A percentile compares a stretch with the other conserved stretches of the same genome.
These are phyloP conservation scores for Diabrotica virgifera DNA, from an alignment of 1,140 invertebrate genomes.

Conservation along the genomic window DNA sequence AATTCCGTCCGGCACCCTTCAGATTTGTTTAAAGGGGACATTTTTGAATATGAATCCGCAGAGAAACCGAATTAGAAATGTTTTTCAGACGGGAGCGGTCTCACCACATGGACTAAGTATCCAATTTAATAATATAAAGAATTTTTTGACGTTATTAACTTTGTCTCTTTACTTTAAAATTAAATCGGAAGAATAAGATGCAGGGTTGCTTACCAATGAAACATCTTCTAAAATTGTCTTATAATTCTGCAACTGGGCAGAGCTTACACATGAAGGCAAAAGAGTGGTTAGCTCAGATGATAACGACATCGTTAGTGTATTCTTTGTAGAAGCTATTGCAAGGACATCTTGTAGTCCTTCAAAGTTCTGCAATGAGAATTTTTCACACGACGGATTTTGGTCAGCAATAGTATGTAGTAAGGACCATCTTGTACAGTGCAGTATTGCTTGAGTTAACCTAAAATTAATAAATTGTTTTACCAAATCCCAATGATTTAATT, in stretches of 20 bases:
- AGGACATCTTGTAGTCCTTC: constrained; percentile 57
- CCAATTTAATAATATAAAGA: too few species aligned
- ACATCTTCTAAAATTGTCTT: constrained; percentile 46
- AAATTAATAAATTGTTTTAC: background rate
- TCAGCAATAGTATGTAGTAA: constrained; percentile 50
- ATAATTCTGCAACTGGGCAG: constrained; percentile 66
- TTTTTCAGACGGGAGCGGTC: too few species aligned
- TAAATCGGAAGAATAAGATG: too few species aligned
- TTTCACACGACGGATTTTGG: constrained; percentile 48
- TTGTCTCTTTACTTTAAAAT: too few species aligned
- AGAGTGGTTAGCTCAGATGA: constrained; percentile 56
- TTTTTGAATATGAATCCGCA: too few species aligned
- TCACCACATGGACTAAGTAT: too few species aligned
- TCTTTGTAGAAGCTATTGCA: constrained; percentile 56
- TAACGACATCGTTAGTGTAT: constrained; percentile 50
- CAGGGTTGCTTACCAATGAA: constrained; percentile 39
- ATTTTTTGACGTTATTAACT: too few species aligned
- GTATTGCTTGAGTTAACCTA: constrained; percentile 59
- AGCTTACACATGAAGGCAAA: constrained; percentile 57
- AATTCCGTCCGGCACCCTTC: too few species aligned
- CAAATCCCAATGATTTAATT: too few species aligned
- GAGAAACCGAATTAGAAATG: too few species aligned
- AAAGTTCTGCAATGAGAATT: constrained; percentile 47
- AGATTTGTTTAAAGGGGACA: too few species aligned
- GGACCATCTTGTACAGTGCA: constrained; percentile 49